A percentile compares a stretch with the other conserved stretches of the same genome.
These are phyloP conservation scores for Hirtodrosophila alboralis DNA, from an alignment of 2,888 invertebrate genomes.

Conservation along the genomic window DNA sequence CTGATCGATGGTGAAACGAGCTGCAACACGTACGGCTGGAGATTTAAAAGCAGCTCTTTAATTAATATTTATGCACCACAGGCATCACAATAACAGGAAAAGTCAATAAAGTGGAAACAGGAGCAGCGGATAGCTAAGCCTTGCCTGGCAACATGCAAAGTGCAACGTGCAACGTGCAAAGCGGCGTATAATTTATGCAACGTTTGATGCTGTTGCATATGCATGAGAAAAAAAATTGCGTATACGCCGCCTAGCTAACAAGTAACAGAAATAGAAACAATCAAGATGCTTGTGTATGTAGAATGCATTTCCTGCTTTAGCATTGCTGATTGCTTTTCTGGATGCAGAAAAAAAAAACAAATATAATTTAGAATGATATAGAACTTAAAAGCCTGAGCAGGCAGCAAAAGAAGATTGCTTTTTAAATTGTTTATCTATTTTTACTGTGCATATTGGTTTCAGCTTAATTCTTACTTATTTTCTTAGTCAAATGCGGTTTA, in stretches of 20 bases:
- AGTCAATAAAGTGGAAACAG: slow-evolving; percentile 48
- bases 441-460: too few species aligned
- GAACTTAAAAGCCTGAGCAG: too few species aligned
- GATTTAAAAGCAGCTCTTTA: slow-evolving; percentile 31
- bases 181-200: slow-evolving; percentile 73
- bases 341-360: background rate
- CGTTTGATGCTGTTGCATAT: slow-evolving; percentile 73
- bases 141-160: slow-evolving; percentile 43
- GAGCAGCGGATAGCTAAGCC: slow-evolving; percentile 1
- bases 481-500: too few species aligned
- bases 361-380: too few species aligned
- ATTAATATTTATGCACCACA: slow-evolving; percentile 49
- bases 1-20: slow-evolving; percentile 46
- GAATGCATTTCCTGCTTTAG: slow-evolving; percentile 3
- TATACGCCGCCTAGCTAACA: slow-evolving; percentile 25
- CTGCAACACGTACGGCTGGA: slow-evolving; percentile 26
- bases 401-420: background rate
- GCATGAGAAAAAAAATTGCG: slow-evolving; percentile 53
- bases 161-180: slow-evolving; percentile 39
- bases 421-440: too few species aligned
- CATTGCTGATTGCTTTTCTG: slow-evolving; percentile 14
- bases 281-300: slow-evolving; percentile 9
- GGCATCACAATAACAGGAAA: slow-evolving; percentile 16
- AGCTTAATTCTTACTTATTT: too few species aligned
- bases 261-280: slow-evolving; percentile 3